These are phyloP conservation scores for Sebastes trivittatus DNA, from an alignment of 2,797 vertebrate species.

Conservation along the genomic window DNA sequence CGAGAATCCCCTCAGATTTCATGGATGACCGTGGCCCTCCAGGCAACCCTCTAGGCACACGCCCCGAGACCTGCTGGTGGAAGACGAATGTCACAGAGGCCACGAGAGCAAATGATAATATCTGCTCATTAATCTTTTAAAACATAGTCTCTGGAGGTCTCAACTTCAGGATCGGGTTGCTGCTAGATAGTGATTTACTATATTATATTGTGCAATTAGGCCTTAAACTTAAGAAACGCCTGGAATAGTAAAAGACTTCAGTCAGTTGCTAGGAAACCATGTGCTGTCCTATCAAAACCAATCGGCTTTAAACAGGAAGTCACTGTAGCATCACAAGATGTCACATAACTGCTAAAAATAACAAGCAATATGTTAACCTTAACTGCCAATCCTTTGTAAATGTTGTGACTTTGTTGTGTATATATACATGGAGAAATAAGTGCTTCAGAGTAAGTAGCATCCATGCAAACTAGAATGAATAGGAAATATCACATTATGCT, in stretches of 20 bases:
- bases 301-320: not conserved
- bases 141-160: not conserved
- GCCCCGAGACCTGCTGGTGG: conserved; percentile 4
- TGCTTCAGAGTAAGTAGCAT: not conserved
- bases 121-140: conserved; percentile 44
- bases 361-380: not conserved
- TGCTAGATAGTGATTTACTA: not conserved
- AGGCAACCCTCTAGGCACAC: conserved; percentile 28
- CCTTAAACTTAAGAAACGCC: not conserved
- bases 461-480: not conserved
- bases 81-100: conserved; percentile 45
- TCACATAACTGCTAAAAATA: not conserved
- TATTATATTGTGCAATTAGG: not conserved
- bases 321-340: not conserved
- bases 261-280: not conserved
- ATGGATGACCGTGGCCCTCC: not conserved
- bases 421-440: not conserved
- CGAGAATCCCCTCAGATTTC: conserved; percentile 14
- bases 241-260: not conserved
- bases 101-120: conserved; percentile 10
- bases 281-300: not conserved
- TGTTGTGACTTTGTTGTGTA: not conserved
- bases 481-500: not conserved
- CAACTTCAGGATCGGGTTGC: conserved; percentile 9
- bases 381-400: not conserved